Base-by-base conservation (phyloP, 2,113 vertebrate species). In the Gracilinanus agilis region DNA sequence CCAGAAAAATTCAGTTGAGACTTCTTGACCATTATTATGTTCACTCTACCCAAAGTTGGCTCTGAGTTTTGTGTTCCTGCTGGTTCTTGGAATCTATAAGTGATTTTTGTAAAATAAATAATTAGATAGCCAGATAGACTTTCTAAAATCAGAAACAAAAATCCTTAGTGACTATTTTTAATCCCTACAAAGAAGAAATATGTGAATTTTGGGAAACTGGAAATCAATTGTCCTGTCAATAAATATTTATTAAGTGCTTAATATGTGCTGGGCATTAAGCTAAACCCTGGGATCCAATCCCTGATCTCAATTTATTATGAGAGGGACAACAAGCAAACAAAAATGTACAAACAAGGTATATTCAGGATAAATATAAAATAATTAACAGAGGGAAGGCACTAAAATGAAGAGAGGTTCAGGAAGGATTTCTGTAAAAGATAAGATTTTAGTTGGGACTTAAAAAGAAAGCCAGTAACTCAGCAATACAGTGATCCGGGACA, bases 111-210 rank as follows among this genome's bases (percentile, higher is more conserved):
- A 75, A 75, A 75, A 75, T 75, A 19, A 61, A n/a, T n/a, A 75
- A 75, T 12, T n/a, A 34, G 58, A 29, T 61, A 29, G 10, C 25
- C 12, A 34, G 29, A 19, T 75, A n/a, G 29, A 67, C 3, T 34
- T 44, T 49, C 61, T 88, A 93, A 89, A 34, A 55, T 92, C 24
- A 16, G 40, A 49, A 25, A 16, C 89, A 54, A 90, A 5, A 44
- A 55, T 44, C 88, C 92, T 94, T 94, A 93, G 49, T 54, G n/a
- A 95, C 95, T 8, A 11, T 90, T 92, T 90, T 89, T 94, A 11
- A 90, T 93, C 90, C 90, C 55, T 95, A 75, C 13, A n/a, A 75
- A 75, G 61, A 75, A 19, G 61, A 75, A 34, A 75, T n/a, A 75
- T 34, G n/a, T 75, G 61, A 75, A 75, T 16, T 75, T 75, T 75